These are phyloP conservation scores for Agrotis ipsilon DNA, from an alignment of 2,888 invertebrate species.

Conservation along the genomic window DNA sequence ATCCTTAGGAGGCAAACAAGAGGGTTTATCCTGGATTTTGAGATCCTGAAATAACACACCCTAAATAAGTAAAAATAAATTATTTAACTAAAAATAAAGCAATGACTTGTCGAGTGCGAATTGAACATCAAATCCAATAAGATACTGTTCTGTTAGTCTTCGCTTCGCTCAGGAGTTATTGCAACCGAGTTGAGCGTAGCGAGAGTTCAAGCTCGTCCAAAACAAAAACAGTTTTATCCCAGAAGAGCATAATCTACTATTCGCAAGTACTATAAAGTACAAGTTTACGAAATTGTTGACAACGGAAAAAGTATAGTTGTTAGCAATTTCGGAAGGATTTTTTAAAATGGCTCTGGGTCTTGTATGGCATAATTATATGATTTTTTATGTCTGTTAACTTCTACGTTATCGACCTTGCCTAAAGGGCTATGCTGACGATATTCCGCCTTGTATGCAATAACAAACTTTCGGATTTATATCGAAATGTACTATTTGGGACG, in stretches of 20 bases:
- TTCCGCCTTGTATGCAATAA: too few relatives aligned
- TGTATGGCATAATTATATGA: too few relatives aligned
- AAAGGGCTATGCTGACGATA: too few relatives aligned
- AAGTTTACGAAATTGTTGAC: background rate
- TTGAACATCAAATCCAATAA: background rate
- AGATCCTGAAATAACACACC: background rate
- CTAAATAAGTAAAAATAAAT: background rate
- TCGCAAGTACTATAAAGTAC: background rate
- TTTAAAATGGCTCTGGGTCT: background rate
- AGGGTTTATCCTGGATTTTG: background rate
- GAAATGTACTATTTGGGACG: too few relatives aligned
- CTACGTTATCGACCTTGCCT: too few relatives aligned
- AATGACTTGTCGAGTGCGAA: background rate
- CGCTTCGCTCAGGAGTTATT: background rate
- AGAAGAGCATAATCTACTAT: background rate
- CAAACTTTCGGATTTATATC: too few relatives aligned
- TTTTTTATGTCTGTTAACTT: too few relatives aligned
- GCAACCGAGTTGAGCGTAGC: background rate
- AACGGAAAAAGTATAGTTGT: background rate
- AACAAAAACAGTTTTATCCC: background rate
- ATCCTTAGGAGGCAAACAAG: background rate
- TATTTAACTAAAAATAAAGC: background rate
- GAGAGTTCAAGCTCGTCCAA: background rate
- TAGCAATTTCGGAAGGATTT: background rate
- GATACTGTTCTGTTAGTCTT: background rate